phyloP scores from a whole-genome alignment of 2,888 invertebrate species.

The Drosophila demipolita region DNA sequence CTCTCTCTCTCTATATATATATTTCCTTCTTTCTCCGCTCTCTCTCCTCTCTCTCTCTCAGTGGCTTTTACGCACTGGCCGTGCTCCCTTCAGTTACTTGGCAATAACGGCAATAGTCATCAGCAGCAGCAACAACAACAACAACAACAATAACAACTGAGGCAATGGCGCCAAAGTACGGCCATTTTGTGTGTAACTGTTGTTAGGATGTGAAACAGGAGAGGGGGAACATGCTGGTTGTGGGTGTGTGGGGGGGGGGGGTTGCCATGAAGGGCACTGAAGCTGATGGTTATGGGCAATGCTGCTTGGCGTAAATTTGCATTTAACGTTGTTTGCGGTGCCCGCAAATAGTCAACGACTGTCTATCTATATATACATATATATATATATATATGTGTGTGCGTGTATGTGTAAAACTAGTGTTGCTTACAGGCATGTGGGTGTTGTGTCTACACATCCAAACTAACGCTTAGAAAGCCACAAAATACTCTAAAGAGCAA shows the following conservation, averaged over 20 bases:
- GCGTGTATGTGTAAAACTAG: conserved; percentile 7
- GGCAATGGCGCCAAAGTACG: conserved; percentile 80
- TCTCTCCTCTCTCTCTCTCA: conserved; percentile 1
- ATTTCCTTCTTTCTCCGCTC: too few relatives aligned
- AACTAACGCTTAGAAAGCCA: conserved; percentile 74
- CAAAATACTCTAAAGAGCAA: conserved; percentile 74
- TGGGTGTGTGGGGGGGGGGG: neutral
- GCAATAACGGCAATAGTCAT: conserved; percentile 80
- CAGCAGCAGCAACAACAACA: conserved; percentile 28
- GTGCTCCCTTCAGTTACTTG: conserved; percentile 30
- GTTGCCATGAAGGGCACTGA: neutral
- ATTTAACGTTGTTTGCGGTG: conserved; percentile 82
- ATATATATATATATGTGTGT: conserved; percentile 8
- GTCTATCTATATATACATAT: conserved; percentile 21
- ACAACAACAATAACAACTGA: conserved; percentile 39
- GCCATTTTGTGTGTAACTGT: conserved; percentile 73
- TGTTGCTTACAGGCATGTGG: conserved; percentile 33
- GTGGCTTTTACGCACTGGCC: conserved; percentile 18
- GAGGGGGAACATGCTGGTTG: neutral
- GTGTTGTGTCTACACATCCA: conserved; percentile 18
- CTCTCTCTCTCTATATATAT: neutral
- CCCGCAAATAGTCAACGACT: conserved; percentile 74
- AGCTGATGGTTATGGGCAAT: conserved; percentile 23
- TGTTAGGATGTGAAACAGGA: conserved; percentile 23
- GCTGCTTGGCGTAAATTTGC: conserved; percentile 73